A percentile compares a stretch with the other conserved stretches of the same genome.
These are phyloP conservation scores for Syngnathus rostellatus DNA, from an alignment of 2,797 vertebrate species.

Conservation along the genomic window DNA sequence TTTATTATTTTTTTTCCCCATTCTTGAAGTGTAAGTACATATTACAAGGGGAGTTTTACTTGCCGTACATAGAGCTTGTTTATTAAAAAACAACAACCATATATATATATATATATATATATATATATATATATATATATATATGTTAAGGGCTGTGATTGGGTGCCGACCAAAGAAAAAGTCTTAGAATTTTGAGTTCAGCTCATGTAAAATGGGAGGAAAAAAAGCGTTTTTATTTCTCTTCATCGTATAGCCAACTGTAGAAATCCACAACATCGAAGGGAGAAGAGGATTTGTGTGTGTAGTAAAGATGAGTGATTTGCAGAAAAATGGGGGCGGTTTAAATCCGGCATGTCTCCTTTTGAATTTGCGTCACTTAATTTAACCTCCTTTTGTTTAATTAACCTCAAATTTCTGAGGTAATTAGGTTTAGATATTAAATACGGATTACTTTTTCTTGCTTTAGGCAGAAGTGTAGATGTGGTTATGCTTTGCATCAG, in stretches of 20 bases:
- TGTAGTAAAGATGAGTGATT: slow-evolving; percentile 46
- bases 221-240: not conserved
- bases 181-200: not conserved
- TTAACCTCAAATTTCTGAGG: slow-evolving; percentile 66
- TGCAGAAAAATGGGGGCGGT: slow-evolving; percentile 40
- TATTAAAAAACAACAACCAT: too few species aligned
- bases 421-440: slow-evolving; percentile 70
- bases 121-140: too few species aligned
- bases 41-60: too few species aligned
- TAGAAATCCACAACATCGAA: not conserved
- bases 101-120: too few species aligned
- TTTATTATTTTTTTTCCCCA: too few species aligned
- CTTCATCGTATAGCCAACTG: not conserved
- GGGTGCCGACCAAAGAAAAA: not conserved
- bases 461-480: slow-evolving; percentile 37
- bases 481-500: slow-evolving; percentile 24
- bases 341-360: slow-evolving; percentile 56
- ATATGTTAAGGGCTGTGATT: too few species aligned
- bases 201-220: not conserved
- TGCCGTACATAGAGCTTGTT: too few species aligned
- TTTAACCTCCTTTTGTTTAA: slow-evolving; percentile 71
- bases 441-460: slow-evolving; percentile 40
- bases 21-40: too few species aligned
- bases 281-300: slow-evolving; percentile 32
- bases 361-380: slow-evolving; percentile 66